Evolutionary conservation across 2,113 vertebrate genomes (phyloP), one percentile per base, ranked within the genome.

Genomic region (Pholis gunnellus): DNA sequence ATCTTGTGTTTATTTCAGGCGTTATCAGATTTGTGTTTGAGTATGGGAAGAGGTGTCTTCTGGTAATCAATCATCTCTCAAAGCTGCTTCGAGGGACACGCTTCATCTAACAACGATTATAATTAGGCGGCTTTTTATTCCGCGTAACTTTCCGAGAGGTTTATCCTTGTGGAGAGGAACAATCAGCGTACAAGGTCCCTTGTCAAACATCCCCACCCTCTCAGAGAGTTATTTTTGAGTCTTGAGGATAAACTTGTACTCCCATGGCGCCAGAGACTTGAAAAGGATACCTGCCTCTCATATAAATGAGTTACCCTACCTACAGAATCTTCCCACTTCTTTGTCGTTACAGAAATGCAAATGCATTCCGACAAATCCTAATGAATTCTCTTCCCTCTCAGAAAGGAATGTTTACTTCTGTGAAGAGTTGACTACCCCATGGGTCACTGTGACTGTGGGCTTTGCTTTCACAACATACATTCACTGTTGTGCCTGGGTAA

Each of bases 1-100:
- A 66, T 77, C 36, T 64, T n/a, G 66, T 83, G 69, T 85, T 54
- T 61, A 71, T 80, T 22, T 17, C 66, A 48, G 54, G 64, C 56
- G 38, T 78, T 13, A 77, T 84, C 73, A 61, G 22, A 72, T 85
- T 59, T 81, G 59, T 74, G 56, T 86, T 81, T 72, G 78, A 79
- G 72, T 84, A 61, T 64, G 20, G 20, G 57, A 57, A 36, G 67
- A 78, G 31, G 68, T 56, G 65, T 88, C 80, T 71, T 84, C 75
- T 79, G 76, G 73, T 82, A 83, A 91, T 93, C 89, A 88, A 79
- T 93, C 90, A 88, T 88, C 70, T 75, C 70, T 85, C 57, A 72
- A 13, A 27, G 46, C 56, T 65, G 80, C 75, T 85, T 77, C 36
- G 22, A 79, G 83, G 78, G 85, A 88, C 84, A 79, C 22, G 74